Conservation (phyloP, 2,113 vertebrate genomes). For the Willisornis vidua region DNA sequence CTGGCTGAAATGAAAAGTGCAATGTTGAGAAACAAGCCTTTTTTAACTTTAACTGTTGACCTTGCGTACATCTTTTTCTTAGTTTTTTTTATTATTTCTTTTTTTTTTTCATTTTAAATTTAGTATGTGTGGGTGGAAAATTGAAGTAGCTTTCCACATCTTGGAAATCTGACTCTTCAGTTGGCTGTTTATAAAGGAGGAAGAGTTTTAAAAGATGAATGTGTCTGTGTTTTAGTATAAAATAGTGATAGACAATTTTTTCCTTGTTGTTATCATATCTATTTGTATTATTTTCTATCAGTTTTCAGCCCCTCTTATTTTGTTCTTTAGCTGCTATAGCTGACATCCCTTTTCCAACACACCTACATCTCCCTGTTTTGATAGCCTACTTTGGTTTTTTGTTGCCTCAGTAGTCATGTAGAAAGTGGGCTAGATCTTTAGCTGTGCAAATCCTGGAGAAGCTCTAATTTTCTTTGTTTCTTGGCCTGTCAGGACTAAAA, state of each 20-base stretch:
- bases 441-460: neutral
- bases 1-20: neutral
- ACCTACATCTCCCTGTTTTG: neutral
- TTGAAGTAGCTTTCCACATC: neutral
- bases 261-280: neutral
- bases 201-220: neutral
- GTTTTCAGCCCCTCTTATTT: neutral
- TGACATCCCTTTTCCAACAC: neutral
- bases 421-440: neutral
- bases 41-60: neutral
- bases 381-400: neutral
- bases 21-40: neutral
- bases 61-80: neutral
- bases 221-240: neutral
- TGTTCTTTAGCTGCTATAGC: neutral
- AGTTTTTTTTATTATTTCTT: neutral
- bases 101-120: neutral
- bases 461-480: neutral
- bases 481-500: neutral
- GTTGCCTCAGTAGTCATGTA: neutral
- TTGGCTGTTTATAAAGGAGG: neutral
- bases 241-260: neutral
- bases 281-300: neutral
- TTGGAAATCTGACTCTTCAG: neutral
- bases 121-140: accelerated